Evolutionary conservation across 2,888 invertebrate species (phyloP).

Genomic region (Morinoia aosen): DNA sequence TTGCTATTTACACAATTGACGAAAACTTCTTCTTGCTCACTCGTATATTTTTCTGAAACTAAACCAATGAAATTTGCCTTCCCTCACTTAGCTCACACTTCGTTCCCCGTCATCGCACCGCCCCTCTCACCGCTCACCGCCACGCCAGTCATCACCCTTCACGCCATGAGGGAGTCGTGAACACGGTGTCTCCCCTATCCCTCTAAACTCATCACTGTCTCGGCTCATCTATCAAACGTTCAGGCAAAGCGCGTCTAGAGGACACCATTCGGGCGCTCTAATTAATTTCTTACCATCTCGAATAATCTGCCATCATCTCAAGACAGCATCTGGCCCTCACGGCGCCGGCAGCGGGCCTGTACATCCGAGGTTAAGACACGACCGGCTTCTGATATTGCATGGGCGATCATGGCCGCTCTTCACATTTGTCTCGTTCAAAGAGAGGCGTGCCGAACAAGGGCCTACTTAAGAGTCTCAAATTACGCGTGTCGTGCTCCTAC

Average conservation of each 20-base stretch:
- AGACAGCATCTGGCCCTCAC: neutral
- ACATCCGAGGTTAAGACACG: neutral
- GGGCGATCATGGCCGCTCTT: neutral
- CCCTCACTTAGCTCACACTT: neutral
- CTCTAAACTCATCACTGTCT: slow-evolving; percentile 40
- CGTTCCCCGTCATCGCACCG: neutral
- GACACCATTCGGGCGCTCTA: slow-evolving; percentile 29
- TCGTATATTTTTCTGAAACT: neutral
- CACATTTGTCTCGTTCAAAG: slow-evolving; percentile 26
- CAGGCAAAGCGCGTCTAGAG: neutral
- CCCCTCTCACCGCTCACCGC: neutral
- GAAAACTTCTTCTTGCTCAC: neutral
- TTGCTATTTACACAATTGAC: neutral
- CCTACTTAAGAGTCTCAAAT: neutral
- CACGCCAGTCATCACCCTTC: neutral
- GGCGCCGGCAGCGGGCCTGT: neutral
- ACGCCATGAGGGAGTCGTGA: neutral
- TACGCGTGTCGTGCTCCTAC: neutral
- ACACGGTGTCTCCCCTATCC: neutral
- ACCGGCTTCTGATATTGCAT: neutral
- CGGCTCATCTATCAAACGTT: slow-evolving; percentile 49
- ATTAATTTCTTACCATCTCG: slow-evolving; percentile 48
- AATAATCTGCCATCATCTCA: slow-evolving; percentile 30
- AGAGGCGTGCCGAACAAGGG: neutral
- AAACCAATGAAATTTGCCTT: neutral